phyloP scores from a whole-genome alignment of 2,797 vertebrate genomes.

The Ctenopoma kingsleyae region DNA sequence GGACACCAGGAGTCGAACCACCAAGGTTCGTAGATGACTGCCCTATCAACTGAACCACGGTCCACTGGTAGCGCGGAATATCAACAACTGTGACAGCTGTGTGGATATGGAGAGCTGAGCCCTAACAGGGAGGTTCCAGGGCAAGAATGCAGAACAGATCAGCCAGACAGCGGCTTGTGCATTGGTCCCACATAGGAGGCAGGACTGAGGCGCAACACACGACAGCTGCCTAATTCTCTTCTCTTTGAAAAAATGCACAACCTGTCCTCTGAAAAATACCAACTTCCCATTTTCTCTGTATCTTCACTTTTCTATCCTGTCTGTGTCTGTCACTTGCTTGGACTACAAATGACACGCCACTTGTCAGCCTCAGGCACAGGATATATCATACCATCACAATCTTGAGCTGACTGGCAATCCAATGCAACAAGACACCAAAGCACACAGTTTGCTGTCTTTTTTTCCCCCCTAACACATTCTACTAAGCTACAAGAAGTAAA shows the following conservation, averaged over 20 bases:
- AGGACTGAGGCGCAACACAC: slow-evolving; percentile 47
- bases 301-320: slow-evolving; percentile 14
- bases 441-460: slow-evolving; percentile 8
- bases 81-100: slow-evolving; percentile 83
- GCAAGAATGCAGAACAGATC: slow-evolving; percentile 84
- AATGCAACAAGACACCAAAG: slow-evolving; percentile 22
- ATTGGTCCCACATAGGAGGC: slow-evolving; percentile 53
- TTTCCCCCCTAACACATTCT: slow-evolving; percentile 17
- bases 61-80: slow-evolving; percentile 37
- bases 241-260: slow-evolving; percentile 44
- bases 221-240: slow-evolving; percentile 77
- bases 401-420: slow-evolving; percentile 31
- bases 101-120: slow-evolving; percentile 69
- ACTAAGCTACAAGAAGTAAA: slow-evolving; percentile 14
- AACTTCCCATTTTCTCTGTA: slow-evolving; percentile 19
- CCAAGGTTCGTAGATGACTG: too few species aligned
- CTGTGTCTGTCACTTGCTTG: slow-evolving; percentile 38
- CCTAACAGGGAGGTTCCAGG: slow-evolving; percentile 71
- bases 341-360: slow-evolving; percentile 44
- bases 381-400: slow-evolving; percentile 29
- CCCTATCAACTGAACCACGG: too few species aligned
- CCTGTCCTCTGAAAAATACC: slow-evolving; percentile 36
- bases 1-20: too few species aligned
- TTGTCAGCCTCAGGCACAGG: slow-evolving; percentile 49
- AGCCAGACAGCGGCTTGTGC: slow-evolving; percentile 63